Conservation (phyloP, 1,140 invertebrate species). For the Calliphora vicina region DNA sequence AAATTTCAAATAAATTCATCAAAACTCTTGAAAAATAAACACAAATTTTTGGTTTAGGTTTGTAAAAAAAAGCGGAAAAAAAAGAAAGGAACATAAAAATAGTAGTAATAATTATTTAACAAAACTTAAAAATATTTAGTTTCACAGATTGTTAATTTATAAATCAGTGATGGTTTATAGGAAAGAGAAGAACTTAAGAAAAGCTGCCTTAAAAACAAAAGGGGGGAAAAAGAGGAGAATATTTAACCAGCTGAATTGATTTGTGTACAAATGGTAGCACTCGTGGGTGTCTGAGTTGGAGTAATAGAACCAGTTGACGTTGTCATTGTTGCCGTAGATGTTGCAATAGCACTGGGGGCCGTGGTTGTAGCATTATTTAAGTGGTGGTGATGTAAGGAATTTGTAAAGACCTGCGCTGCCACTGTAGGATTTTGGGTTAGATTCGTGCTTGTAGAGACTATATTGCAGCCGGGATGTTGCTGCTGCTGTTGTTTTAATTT, state of each 20-base stretch:
- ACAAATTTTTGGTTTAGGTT: neutral
- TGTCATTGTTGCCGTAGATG: neutral
- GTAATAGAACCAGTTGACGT: constrained; percentile 14
- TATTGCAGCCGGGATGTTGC: neutral
- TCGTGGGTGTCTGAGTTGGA: constrained; percentile 14
- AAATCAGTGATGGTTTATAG: neutral
- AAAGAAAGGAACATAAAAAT: too few species aligned
- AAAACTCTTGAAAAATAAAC: neutral
- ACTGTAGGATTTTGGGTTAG: neutral
- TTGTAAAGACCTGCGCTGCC: neutral
- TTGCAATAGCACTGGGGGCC: neutral
- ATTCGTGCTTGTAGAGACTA: neutral
- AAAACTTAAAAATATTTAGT: constrained; percentile 16
- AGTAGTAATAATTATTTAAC: neutral
- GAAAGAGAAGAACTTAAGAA: neutral
- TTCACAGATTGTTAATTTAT: neutral
- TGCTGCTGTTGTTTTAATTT: constrained; percentile 69
- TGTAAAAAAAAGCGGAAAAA: neutral
- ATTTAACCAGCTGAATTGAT: constrained; percentile 22
- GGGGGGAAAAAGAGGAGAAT: neutral
- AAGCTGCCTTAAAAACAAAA: neutral
- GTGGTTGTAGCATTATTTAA: neutral
- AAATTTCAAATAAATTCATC: neutral
- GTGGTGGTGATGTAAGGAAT: neutral
- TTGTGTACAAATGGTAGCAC: constrained; percentile 25